These are phyloP conservation scores for Lathamus discolor DNA, from an alignment of 2,113 vertebrate genomes.

Conservation along the genomic window DNA sequence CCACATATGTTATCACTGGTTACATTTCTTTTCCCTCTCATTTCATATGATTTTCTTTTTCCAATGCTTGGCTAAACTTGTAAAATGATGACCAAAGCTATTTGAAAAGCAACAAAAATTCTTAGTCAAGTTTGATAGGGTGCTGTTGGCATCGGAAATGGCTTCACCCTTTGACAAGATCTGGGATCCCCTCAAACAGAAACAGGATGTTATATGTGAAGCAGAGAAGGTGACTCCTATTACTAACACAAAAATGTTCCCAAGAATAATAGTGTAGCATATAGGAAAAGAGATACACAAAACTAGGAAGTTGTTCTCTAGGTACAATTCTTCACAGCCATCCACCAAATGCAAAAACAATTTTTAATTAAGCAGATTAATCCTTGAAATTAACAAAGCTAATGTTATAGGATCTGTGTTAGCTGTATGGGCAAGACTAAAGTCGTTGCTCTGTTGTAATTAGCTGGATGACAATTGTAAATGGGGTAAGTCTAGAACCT, in stretches of 20 bases:
- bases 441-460: background rate
- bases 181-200: background rate
- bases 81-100: background rate
- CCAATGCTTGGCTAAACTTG: background rate
- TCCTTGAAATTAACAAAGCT: background rate
- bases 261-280: background rate
- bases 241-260: background rate
- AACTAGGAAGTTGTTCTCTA: background rate
- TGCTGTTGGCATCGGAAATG: background rate
- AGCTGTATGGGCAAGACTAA: background rate
- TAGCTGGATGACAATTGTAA: background rate
- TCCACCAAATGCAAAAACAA: background rate
- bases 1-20: accelerated
- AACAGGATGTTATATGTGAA: accelerated
- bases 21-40: background rate
- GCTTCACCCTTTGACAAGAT: accelerated
- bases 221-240: background rate
- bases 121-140: background rate
- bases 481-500: background rate
- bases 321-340: background rate
- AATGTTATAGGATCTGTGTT: background rate
- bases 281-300: background rate
- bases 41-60: background rate
- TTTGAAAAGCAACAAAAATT: background rate
- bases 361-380: background rate